A percentile compares a stretch with the other conserved stretches of the same genome.
These are phyloP conservation scores for Microcebus lehilahytsara DNA, from an alignment of 2,113 vertebrate genomes.

Conservation along the genomic window DNA sequence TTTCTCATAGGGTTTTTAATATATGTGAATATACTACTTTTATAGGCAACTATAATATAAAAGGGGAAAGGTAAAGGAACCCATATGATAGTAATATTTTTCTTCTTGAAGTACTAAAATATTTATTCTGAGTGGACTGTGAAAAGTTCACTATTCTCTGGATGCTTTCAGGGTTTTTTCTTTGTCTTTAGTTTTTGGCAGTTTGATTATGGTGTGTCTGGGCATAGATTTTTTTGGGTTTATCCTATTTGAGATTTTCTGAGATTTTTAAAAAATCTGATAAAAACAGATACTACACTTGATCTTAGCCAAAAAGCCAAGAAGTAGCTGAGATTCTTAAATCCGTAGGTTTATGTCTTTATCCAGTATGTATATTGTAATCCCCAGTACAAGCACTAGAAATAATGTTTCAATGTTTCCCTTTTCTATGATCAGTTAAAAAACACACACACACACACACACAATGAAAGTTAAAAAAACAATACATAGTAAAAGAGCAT, in stretches of 20 bases:
- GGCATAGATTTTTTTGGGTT: too few species aligned
- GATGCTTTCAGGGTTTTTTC: too few species aligned
- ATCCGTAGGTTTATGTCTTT: not conserved
- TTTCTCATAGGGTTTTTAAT: not conserved
- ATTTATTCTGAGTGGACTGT: not conserved
- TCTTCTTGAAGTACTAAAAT: not conserved
- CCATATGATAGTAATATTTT: not conserved
- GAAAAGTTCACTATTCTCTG: not conserved
- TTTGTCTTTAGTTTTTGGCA: too few species aligned
- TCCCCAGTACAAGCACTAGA: not conserved
- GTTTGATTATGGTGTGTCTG: too few species aligned
- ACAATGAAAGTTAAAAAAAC: not conserved
- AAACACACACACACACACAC: too few species aligned
- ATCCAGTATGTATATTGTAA: not conserved
- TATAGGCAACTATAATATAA: not conserved
- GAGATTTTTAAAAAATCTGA: too few species aligned
- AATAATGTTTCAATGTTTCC: not conserved
- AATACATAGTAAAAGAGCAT: not conserved
- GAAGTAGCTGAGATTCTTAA: not conserved
- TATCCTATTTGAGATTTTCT: too few species aligned
- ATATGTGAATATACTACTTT: not conserved
- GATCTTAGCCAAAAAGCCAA: too few species aligned
- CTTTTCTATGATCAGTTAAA: not conserved
- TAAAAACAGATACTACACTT: too few species aligned
- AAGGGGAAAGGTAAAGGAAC: not conserved